A percentile compares a stretch with the other conserved stretches of the same genome.
These are phyloP conservation scores for Typhlichthys eigenmanni DNA, from an alignment of 2,797 vertebrate species.

Conservation along the genomic window DNA sequence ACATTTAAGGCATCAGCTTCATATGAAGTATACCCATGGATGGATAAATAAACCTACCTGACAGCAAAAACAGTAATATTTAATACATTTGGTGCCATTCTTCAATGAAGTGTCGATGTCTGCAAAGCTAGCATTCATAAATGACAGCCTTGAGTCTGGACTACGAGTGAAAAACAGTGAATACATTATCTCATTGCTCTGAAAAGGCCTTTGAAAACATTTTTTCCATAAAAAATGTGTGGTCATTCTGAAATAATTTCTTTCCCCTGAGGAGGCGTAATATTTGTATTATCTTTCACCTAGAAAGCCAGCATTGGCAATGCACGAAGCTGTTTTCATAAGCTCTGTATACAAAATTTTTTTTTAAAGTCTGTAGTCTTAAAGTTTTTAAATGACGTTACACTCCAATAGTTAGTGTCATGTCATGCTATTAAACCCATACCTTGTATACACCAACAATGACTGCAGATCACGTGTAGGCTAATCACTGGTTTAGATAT, in stretches of 20 bases:
- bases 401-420: conserved; percentile 7
- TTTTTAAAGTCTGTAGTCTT: not conserved
- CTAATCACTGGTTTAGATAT: not conserved
- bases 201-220: not conserved
- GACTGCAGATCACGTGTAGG: no score
- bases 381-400: conserved; percentile 18
- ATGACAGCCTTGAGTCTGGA: conserved; percentile 17
- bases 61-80: conserved; percentile 12
- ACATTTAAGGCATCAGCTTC: not conserved
- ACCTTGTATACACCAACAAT: no score
- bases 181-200: conserved; percentile 10
- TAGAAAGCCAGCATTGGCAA: not conserved
- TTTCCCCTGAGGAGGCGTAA: no score
- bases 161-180: conserved; percentile 13
- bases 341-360: not conserved
- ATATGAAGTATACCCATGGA: not conserved
- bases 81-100: conserved; percentile 1
- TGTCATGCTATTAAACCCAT: no score
- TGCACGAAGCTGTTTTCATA: not conserved
- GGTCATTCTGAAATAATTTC: not conserved
- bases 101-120: conserved; percentile 1
- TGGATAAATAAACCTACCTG: not conserved
- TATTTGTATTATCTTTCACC: not conserved
- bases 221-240: not conserved
- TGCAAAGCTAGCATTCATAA: conserved; percentile 13